Base-by-base conservation (phyloP, 2,113 vertebrate genomes). In the Mirza zaza region DNA sequence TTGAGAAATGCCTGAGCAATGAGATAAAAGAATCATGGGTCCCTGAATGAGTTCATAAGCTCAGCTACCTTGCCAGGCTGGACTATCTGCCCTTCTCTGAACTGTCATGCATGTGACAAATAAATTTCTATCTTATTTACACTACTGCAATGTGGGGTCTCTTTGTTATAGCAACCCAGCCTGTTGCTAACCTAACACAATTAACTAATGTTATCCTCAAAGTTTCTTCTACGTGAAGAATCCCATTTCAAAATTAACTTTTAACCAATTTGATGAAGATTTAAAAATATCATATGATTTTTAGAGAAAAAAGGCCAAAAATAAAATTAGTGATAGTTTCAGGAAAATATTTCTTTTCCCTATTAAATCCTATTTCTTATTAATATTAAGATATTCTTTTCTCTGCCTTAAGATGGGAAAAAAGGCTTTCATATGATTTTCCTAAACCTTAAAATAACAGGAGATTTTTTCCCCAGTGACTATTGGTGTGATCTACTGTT, bases 321-420 rank as follows among this genome's bases (percentile, higher is more conserved):
- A 61, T 73, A 68, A 87, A 94, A 93, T 67, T 65, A 81, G 50
- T 42, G 25, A 11, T 67, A 29, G 6, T 80, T 90, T 85, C 50
- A 80, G 55, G 20, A 76, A 86, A 82, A 23, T 45, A 21, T 73
- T 20, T 94, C 7, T 18, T 84, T 97, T 79, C 5, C 57, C 25
- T 18, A 42, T 73, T 34, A 77, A 94, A 52, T 71, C 2, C 13
- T 59, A 2, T 73, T 79, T 79, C 11, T 88, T 82, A n/a, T 5
- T 94, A 81, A 85, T 90, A 94, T 8, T 52, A 80, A 92, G n/a
- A 92, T 55, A 70, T 21, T 39, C 10, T 32, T 89, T 95, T 70
- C 8, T 83, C 14, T 90, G n/a, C 20, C 45, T 65, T 92, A 39
- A 39, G 45, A 42, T 20, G 7, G 6, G 39, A 76, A 84, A 76